Conservation (phyloP, 2,888 invertebrate genomes). For the Tetranychus truncatus region DNA sequence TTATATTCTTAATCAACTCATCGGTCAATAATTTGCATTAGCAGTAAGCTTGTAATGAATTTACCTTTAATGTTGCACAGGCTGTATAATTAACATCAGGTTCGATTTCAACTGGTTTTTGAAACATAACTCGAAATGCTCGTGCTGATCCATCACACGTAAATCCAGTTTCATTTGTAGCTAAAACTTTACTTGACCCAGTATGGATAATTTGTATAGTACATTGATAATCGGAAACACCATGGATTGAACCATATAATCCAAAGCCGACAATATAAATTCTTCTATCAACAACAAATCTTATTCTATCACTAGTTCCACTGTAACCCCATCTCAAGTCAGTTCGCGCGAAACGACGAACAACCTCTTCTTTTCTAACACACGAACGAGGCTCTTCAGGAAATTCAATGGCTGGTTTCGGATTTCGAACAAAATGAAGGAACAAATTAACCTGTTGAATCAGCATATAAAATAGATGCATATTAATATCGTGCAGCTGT, state of each 20-base stretch:
- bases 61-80: constrained; percentile 54
- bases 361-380: constrained; percentile 55
- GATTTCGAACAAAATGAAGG: constrained; percentile 43
- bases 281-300: constrained; percentile 57
- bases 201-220: constrained; percentile 56
- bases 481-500: not conserved
- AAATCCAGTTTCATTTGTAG: constrained; percentile 54
- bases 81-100: constrained; percentile 62
- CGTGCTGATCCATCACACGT: constrained; percentile 58
- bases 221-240: constrained; percentile 53
- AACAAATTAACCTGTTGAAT: constrained; percentile 30
- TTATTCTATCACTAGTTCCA: constrained; percentile 60
- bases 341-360: constrained; percentile 52
- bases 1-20: too few species aligned
- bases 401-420: constrained; percentile 54
- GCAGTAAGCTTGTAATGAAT: constrained; percentile 8
- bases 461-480: too few species aligned
- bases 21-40: too few species aligned
- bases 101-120: constrained; percentile 60
- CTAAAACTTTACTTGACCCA: constrained; percentile 52
- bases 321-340: constrained; percentile 67
- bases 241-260: constrained; percentile 61
- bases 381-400: constrained; percentile 51
- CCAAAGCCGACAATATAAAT: constrained; percentile 69
- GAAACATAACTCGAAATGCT: constrained; percentile 60